Evolutionary conservation across 2,888 invertebrate species (phyloP).

Genomic region (Cyclophora albipunctata): DNA sequence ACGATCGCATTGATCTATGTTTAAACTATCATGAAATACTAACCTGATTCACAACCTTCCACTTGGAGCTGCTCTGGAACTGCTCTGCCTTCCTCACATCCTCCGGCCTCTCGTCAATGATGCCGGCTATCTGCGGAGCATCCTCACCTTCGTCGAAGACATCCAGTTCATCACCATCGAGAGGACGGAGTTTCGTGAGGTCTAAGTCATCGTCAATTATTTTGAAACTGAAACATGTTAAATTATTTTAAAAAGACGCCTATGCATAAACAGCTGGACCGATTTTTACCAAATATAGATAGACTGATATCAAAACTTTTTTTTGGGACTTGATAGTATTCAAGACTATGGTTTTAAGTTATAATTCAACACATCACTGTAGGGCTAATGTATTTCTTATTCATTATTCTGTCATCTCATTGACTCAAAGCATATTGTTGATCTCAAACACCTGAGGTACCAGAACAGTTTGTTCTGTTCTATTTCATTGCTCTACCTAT

Average conservation of each 20-base stretch:
- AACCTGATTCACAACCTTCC: constrained; percentile 63
- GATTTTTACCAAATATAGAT: too few species aligned
- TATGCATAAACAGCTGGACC: not conserved
- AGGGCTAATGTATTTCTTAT: too few species aligned
- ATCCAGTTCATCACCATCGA: constrained; percentile 79
- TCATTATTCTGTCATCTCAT: too few species aligned
- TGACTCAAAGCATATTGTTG: too few species aligned
- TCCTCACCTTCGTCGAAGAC: constrained; percentile 86
- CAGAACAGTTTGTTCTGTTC: too few species aligned
- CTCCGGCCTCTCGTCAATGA: constrained; percentile 87
- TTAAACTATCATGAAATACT: too few species aligned
- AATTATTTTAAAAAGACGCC: not conserved
- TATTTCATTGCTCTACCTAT: too few species aligned
- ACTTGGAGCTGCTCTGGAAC: constrained; percentile 57
- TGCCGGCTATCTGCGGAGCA: constrained; percentile 91
- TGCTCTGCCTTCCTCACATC: constrained; percentile 70
- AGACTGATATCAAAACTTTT: not conserved
- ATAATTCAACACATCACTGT: too few species aligned
- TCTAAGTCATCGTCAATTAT: constrained; percentile 92
- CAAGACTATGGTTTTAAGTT: not conserved
- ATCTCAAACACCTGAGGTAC: too few species aligned
- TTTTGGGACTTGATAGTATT: not conserved
- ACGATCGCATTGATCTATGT: too few species aligned
- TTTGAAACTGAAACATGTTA: constrained; percentile 75
- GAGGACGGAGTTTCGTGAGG: constrained; percentile 74